A percentile compares a stretch with the other conserved stretches of the same genome.
Evolutionary conservation across 2,888 invertebrate species (phyloP).

Genomic region (Xestia rhomboidea): DNA sequence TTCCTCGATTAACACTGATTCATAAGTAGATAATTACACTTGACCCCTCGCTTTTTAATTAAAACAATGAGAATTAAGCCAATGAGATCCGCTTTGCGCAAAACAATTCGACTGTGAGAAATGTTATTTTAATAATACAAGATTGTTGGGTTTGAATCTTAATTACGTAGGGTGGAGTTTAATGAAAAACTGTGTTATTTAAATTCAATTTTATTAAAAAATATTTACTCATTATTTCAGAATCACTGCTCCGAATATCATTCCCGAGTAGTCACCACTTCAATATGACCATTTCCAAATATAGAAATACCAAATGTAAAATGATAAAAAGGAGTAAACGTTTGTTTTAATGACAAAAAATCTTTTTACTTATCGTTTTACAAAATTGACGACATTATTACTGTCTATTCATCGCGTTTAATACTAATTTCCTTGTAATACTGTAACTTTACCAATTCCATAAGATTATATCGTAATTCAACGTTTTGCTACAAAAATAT

Average conservation of each 20-base stretch:
- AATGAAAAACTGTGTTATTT: constrained; percentile 71
- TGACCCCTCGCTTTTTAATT: constrained; percentile 82
- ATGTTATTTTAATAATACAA: constrained; percentile 57
- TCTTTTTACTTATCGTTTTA: constrained; percentile 72
- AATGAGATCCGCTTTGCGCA: constrained; percentile 66
- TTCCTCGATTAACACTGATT: constrained; percentile 88
- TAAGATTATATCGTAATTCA: constrained; percentile 79
- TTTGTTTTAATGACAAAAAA: constrained; percentile 73
- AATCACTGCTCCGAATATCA: constrained; percentile 79
- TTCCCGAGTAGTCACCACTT: constrained; percentile 75
- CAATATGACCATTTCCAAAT: constrained; percentile 79
- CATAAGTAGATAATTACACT: constrained; percentile 88
- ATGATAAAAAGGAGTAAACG: constrained; percentile 82
- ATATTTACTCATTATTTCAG: constrained; percentile 86
- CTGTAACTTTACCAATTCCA: constrained; percentile 86
- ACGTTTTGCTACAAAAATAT: constrained; percentile 88
- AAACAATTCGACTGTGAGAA: constrained; percentile 74
- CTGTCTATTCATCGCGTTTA: constrained; percentile 74
- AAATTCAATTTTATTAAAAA: constrained; percentile 88
- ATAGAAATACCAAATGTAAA: constrained; percentile 85
- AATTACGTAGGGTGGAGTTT: constrained; percentile 34
- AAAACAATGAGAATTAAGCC: constrained; percentile 79
- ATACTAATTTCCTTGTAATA: constrained; percentile 86
- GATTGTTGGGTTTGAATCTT: constrained; percentile 43
- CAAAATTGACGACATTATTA: constrained; percentile 79